Evolutionary conservation across 23 tunicate genomes (phyloP), one percentile per base, ranked within the genome.

Genomic region (Styela clava): DNA sequence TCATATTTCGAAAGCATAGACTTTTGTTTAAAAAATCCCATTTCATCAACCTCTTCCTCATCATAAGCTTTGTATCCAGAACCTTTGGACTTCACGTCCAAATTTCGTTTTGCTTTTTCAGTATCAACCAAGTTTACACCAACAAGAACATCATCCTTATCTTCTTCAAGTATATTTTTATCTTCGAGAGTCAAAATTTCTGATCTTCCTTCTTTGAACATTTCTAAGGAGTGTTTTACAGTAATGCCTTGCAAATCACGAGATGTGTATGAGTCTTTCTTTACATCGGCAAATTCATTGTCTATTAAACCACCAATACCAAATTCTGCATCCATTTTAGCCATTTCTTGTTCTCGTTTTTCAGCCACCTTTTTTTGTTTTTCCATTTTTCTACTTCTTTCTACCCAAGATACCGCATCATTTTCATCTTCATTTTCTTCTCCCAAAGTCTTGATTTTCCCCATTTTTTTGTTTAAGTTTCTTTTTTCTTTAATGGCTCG

Each of bases 121-220:
- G 71, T 73, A 79, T 96, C 97, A 27, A 81, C 80, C 23, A 96
- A 24, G 44, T 79, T 85, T 16, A 84, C 74, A 70, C 96, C 90
- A 73, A 83, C 86, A 12, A 96, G 88, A 2, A 91, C 90, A 67
- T 96, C 99, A 62, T 91, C 97, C 16, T 95, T 78, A 31, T 96
- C 99, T 52, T 86, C 87, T 12, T 73, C 99, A 23, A 96, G 61
- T 7, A 96, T 91, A 1, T 88, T 89, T 64, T 84, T 86, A 74
- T 96, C 99, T 74, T 96, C 90, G 73, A 96, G 81, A 52, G 96
- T 94, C 24, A 96, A 67, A 26, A 96, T 69, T 24, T 83, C 87
- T 64, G 68, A 78, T 67, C 61, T 85, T 2, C 99, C 99, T 33
- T 96, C 99, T 34, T 51, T 79, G 74, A 96, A 96, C 63, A 84